Conservation (phyloP, 2,113 vertebrate species). For the Gadus chalcogrammus region DNA sequence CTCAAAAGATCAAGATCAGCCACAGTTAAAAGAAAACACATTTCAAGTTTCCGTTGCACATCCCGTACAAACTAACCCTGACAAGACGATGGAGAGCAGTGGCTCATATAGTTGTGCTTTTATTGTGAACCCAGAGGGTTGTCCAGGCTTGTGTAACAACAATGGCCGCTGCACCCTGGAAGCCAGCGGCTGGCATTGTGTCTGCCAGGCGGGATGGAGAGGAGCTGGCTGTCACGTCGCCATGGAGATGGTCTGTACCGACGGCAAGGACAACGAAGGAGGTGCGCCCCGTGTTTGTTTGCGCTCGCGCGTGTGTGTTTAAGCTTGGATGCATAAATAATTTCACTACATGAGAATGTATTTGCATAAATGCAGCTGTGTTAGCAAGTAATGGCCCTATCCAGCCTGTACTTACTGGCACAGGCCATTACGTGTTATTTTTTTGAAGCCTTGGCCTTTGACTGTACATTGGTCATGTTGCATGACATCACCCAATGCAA, state of each 20-base stretch:
- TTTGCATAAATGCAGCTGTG: too few species aligned
- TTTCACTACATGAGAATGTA: too few species aligned
- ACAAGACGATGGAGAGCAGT: constrained; percentile 23
- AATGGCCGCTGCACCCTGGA: constrained; percentile 96
- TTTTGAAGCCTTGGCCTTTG: too few species aligned
- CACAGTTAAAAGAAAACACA: constrained; percentile 1
- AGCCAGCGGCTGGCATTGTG: constrained; percentile 96
- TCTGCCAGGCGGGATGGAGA: constrained; percentile 96
- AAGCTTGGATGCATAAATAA: background rate
- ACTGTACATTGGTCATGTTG: too few species aligned
- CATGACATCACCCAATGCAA: too few species aligned
- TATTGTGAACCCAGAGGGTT: constrained; percentile 81
- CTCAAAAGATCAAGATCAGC: background rate
- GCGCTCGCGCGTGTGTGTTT: background rate
- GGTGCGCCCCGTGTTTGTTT: constrained; percentile 66
- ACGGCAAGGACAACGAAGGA: constrained; percentile 98
- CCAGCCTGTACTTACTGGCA: too few species aligned
- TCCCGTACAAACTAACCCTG: background rate
- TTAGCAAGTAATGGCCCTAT: too few species aligned
- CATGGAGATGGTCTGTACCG: constrained; percentile 96
- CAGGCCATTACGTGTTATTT: too few species aligned
- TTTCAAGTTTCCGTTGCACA: background rate
- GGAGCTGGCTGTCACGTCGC: constrained; percentile 94
- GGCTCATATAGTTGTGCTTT: constrained; percentile 29
- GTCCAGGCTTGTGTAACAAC: constrained; percentile 98